A percentile compares a stretch with the other conserved stretches of the same genome.
Conservation (phyloP, 2,113 vertebrate species). For the Brachionichthys hirsutus region DNA sequence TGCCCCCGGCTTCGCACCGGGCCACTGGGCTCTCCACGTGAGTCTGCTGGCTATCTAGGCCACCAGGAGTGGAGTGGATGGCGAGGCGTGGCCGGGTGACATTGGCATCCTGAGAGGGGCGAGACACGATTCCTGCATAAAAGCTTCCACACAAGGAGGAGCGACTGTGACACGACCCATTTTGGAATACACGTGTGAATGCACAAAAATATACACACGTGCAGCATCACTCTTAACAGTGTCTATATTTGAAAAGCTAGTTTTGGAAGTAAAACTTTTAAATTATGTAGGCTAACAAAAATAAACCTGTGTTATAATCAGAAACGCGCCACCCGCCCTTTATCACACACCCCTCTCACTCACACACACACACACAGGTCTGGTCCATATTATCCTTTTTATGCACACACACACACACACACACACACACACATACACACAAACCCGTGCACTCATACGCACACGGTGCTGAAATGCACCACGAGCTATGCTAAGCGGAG, state of each 20-base stretch:
- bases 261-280: neutral
- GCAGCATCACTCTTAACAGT: neutral
- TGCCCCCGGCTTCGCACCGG: constrained; percentile 19
- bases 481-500: constrained; percentile 65
- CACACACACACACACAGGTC: constrained; percentile 10
- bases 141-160: neutral
- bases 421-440: constrained; percentile 12
- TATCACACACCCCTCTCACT: constrained; percentile 15
- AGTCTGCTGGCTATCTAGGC: constrained; percentile 62
- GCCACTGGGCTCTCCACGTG: constrained; percentile 28
- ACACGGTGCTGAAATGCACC: constrained; percentile 58
- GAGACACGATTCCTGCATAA: constrained; percentile 31
- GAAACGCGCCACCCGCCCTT: constrained; percentile 14
- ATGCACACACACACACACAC: constrained; percentile 21
- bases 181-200: neutral
- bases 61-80: constrained; percentile 56
- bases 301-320: constrained; percentile 40
- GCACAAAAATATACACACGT: neutral
- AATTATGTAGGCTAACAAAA: constrained; percentile 50
- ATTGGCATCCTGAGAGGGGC: constrained; percentile 64
- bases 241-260: neutral
- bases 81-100: constrained; percentile 63
- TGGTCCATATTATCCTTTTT: neutral
- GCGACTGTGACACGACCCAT: constrained; percentile 36
- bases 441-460: constrained; percentile 10